Conservation (phyloP, 2,113 vertebrate genomes). For the Lophius piscatorius region DNA sequence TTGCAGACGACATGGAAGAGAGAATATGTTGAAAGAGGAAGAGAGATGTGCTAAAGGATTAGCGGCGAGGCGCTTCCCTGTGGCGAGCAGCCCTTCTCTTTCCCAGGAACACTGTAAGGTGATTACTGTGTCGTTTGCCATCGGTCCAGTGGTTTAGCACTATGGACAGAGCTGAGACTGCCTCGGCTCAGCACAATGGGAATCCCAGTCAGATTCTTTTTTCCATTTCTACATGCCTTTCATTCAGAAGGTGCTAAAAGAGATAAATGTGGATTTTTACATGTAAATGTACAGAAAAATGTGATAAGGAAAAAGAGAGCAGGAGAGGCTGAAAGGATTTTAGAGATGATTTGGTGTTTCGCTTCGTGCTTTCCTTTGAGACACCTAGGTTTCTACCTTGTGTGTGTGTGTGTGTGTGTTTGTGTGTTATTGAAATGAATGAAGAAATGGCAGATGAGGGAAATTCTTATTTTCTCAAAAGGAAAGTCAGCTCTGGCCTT, state of each 20-base stretch:
- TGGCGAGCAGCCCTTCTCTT: slow-evolving; percentile 65
- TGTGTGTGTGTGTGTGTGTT: slow-evolving; percentile 4
- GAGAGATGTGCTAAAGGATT: slow-evolving; percentile 72
- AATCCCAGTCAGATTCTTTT: slow-evolving; percentile 26
- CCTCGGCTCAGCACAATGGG: slow-evolving; percentile 65
- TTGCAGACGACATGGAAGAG: slow-evolving; percentile 9
- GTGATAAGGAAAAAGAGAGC: not conserved
- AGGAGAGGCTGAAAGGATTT: slow-evolving; percentile 15
- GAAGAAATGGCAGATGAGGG: slow-evolving; percentile 24
- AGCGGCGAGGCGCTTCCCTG: slow-evolving; percentile 74
- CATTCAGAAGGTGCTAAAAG: not conserved
- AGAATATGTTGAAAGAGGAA: slow-evolving; percentile 22
- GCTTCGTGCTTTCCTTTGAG: slow-evolving; percentile 42
- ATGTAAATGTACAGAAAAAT: not conserved
- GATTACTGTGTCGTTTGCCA: slow-evolving; percentile 82
- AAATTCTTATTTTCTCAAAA: slow-evolving; percentile 53
- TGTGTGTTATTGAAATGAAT: not conserved
- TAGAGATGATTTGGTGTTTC: slow-evolving; percentile 55
- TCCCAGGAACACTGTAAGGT: slow-evolving; percentile 78
- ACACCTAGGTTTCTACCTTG: no score
- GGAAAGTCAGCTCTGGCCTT: slow-evolving; percentile 60
- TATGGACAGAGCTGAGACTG: slow-evolving; percentile 69
- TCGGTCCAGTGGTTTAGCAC: slow-evolving; percentile 80
- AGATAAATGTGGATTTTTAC: not conserved
- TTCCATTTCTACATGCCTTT: slow-evolving; percentile 15